Conservation (phyloP, 2,113 vertebrate genomes). For the Thryonomys swinderianus region DNA sequence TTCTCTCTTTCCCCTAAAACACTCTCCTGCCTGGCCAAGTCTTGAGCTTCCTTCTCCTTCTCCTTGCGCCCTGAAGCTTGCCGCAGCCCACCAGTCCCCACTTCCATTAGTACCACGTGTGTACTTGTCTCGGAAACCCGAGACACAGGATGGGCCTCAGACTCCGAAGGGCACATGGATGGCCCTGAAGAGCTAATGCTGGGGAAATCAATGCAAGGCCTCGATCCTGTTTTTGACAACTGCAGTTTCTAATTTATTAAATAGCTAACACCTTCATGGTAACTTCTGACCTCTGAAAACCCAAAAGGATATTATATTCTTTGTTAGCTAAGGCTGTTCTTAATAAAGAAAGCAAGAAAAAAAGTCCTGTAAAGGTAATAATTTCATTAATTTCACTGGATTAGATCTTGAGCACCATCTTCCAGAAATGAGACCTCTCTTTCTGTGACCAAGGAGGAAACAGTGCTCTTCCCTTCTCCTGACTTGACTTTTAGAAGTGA, state of each 20-base stretch:
- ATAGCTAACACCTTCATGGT: slow-evolving; percentile 48
- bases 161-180: neutral
- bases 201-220: slow-evolving; percentile 22
- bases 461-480: neutral
- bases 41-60: neutral
- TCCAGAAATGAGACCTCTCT: neutral
- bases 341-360: slow-evolving; percentile 17
- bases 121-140: neutral
- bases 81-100: neutral
- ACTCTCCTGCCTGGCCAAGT: neutral
- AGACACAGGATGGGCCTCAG: neutral
- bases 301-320: neutral
- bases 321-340: neutral
- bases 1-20: neutral
- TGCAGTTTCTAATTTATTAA: slow-evolving; percentile 55
- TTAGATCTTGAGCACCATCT: neutral
- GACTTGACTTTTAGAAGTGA: neutral
- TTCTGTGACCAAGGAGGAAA: neutral
- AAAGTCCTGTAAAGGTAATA: neutral
- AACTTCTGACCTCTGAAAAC: slow-evolving; percentile 43
- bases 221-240: neutral
- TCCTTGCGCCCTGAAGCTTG: neutral
- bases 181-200: neutral
- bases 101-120: neutral
- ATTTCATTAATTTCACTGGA: neutral